Percentiles rank a stretch among this genome's conserved stretches.
Evolutionary conservation across 2,888 invertebrate genomes (phyloP).

Genomic region (Sarcophaga caerulescens): DNA sequence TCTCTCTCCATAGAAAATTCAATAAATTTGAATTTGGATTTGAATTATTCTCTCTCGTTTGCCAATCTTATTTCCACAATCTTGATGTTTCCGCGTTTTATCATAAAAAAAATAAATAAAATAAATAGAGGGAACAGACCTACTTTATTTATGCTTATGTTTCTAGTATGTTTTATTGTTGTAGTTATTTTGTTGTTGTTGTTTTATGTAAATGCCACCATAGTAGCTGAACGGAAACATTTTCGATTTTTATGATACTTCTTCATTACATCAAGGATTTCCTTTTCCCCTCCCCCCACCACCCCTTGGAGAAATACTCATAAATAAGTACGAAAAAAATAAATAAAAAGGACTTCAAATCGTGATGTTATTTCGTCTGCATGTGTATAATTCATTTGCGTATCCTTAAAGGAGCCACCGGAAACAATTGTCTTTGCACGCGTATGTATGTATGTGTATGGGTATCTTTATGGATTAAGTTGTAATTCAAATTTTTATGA

Average conservation of each 20-base stretch:
- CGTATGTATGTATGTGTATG: not conserved
- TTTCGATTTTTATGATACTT: slow-evolving; percentile 1
- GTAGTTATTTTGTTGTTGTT: not conserved
- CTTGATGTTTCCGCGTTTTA: slow-evolving; percentile 5
- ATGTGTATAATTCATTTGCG: not conserved
- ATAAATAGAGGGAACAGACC: not conserved
- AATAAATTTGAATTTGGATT: not conserved
- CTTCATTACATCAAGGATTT: slow-evolving; percentile 12
- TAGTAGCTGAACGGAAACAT: slow-evolving; percentile 3
- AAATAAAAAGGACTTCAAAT: not conserved
- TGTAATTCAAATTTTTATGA: slow-evolving; percentile 10
- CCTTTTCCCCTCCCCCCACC: too few relatives aligned
- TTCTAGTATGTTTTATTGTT: not conserved
- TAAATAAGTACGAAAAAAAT: not conserved
- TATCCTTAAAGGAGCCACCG: too few relatives aligned
- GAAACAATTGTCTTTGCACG: too few relatives aligned
- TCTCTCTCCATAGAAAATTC: too few relatives aligned
- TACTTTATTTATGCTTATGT: not conserved
- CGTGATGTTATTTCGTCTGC: slow-evolving; percentile 5
- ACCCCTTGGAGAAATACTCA: too few relatives aligned
- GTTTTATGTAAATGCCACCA: not conserved
- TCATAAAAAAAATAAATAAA: not conserved
- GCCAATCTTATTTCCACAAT: not conserved
- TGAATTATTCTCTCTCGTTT: not conserved
- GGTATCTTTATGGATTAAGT: slow-evolving; percentile 1